A percentile compares a stretch with the other conserved stretches of the same genome.
phyloP scores from a whole-genome alignment of 2,888 invertebrate species.

The Plemyria rubiginata region DNA sequence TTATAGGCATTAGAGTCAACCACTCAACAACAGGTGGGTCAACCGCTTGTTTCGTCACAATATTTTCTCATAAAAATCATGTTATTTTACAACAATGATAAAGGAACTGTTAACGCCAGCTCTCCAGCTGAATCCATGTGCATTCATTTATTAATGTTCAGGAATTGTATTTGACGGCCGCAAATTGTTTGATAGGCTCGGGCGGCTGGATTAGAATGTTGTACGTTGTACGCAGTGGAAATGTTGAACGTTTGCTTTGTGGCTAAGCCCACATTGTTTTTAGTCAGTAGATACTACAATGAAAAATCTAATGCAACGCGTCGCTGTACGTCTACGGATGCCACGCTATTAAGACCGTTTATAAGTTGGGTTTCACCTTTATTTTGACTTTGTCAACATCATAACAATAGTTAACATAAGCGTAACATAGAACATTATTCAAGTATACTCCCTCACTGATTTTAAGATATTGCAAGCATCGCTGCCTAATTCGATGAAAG shows the following conservation, averaged over 20 bases:
- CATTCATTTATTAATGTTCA: constrained; percentile 23
- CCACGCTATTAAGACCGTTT: neutral
- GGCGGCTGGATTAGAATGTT: constrained; percentile 9
- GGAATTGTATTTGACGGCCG: constrained; percentile 26
- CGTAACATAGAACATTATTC: too few relatives aligned
- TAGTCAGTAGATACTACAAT: neutral
- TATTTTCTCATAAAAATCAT: too few relatives aligned
- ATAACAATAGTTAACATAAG: too few relatives aligned
- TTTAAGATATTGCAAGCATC: too few relatives aligned
- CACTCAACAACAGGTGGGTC: too few relatives aligned
- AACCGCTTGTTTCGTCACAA: too few relatives aligned
- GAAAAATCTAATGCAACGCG: constrained; percentile 34
- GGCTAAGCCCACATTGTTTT: neutral
- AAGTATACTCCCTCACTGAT: too few relatives aligned
- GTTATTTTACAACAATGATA: neutral
- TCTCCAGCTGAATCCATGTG: constrained; percentile 15
- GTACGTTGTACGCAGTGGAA: constrained; percentile 1
- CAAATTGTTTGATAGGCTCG: constrained; percentile 13
- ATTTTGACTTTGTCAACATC: too few relatives aligned
- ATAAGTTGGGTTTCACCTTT: too few relatives aligned
- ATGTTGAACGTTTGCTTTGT: constrained; percentile 17
- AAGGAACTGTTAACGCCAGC: neutral
- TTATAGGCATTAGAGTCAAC: too few relatives aligned
- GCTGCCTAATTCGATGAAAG: too few relatives aligned
- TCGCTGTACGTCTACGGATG: neutral